Base-by-base conservation (phyloP, 1,140 invertebrate genomes). In the Rhysida immarginata region DNA sequence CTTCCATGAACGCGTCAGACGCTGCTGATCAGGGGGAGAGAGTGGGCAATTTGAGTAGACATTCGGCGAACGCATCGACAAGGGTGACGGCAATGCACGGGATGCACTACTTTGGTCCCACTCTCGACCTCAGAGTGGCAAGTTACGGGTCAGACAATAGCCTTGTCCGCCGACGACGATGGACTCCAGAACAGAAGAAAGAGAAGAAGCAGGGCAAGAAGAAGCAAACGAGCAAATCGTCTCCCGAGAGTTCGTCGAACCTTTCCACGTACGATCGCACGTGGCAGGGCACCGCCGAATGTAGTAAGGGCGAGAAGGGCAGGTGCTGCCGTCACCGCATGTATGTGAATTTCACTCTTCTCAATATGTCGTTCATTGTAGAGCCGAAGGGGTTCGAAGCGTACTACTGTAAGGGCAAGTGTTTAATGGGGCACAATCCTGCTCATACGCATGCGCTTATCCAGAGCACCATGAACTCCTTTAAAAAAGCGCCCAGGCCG, bases 381-480 rank as follows among this genome's bases (percentile, higher is more conserved):
- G 76, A 81, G 56, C 83, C 84, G 13, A 78, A 78, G 62, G 72
- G 69, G 21, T 85, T 85, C 62, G 82, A 85, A 62, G 82, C 82
- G 1, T 82, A 81, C 16, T 82, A 77, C 58, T 86, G 84, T 63
- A 77, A 78, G 50, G 84, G 84, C 1, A 72, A 79, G 29, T 86
- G 84, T 66, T 81, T 81, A 8, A 71, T 78, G 0, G 55, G 60
- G 1, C 82, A 78, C 63, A 82, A 83, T 64, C 77, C 78, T 8
- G 81, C 82, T 2, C 77, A 80, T 53, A 81, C 82, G 60, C 83
- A 85, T 66, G 82, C 84, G 1, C 69, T 83, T 2, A 67, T 86
- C 29, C 83, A 85, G 65, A 79, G 79, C 53, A 68, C 84, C 1
- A 74, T 84, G 49, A 80, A 80, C 73, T 75, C 78, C 58, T 74